Evolutionary conservation across 2,113 vertebrate species (phyloP), one percentile per base, ranked within the genome.

Genomic region (Todiramphus saurophagus): DNA sequence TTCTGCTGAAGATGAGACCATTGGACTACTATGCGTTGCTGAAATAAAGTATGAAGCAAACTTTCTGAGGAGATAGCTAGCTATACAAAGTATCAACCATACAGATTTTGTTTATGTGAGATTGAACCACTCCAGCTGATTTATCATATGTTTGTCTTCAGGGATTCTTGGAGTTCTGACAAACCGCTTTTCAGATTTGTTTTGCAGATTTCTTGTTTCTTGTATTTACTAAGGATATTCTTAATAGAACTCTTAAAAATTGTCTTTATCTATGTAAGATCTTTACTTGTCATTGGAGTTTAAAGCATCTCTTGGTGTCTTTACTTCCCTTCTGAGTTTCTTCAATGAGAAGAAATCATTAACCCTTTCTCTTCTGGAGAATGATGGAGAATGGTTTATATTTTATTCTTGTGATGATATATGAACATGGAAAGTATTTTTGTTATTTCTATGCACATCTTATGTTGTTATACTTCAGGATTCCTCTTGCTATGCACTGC

Each of bases 131-230:
- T 72, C n/a, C 39, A 69, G 77, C 69, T 93, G 69, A 91, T 79
- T 56, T 84, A 64, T 76, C 62, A 31, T 95, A 90, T 81, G 73
- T 87, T 91, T 82, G 56, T 70, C 83, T 80, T 93, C n/a, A 46
- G 46, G 64, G 74, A 78, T 72, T 82, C 60, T 48, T 95, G 83
- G 89, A 84, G 46, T 84, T 94, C 39, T 43, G 43, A 78, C 39
- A 84, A 92, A 89, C 39, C 86, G 13, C 31, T 81, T 74, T 59
- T 93, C 18, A 48, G 48, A 43, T 39, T 90, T 89, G 15, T 31
- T 81, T 74, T 59, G 91, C 18, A 48, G 43, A 43, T 39, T 90
- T 87, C 77, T 63, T 28, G 30, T 59, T 91, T 43, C 20, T 93
- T 82, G 23, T 55, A 64, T 90, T 90, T 90, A 73, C 67, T 62